Evolutionary conservation across 2,113 vertebrate genomes (phyloP).

Genomic region (Burhinus oedicnemus): DNA sequence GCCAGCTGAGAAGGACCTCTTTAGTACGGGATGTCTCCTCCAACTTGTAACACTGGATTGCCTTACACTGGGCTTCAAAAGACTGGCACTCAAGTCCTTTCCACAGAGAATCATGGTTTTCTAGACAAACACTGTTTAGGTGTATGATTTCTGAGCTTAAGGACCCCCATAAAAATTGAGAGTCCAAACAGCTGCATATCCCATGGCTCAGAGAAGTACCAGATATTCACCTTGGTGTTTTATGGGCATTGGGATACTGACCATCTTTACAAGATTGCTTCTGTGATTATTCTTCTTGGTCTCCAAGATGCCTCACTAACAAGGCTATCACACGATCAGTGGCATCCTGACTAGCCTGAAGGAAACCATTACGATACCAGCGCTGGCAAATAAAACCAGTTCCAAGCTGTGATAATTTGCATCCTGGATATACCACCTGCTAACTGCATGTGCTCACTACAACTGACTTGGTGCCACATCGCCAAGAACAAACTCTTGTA

Average conservation of each 20-base stretch:
- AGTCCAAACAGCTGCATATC: not conserved
- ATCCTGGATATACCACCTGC: not conserved
- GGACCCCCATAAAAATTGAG: not conserved
- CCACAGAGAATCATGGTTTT: not conserved
- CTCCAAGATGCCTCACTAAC: not conserved
- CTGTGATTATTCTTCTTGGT: not conserved
- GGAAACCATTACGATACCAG: not conserved
- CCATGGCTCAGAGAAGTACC: not conserved
- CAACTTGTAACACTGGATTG: rapidly evolving
- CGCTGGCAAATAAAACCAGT: not conserved
- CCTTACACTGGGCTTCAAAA: not conserved
- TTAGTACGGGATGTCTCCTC: not conserved
- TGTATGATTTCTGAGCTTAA: not conserved
- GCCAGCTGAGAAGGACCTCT: not conserved
- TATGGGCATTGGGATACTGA: not conserved
- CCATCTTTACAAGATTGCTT: not conserved
- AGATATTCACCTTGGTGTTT: not conserved
- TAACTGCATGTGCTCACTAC: rapidly evolving
- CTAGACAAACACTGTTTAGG: no score
- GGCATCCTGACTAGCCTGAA: not conserved
- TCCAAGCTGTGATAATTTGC: not conserved
- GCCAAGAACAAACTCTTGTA: rapidly evolving
- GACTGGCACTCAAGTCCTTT: not conserved
- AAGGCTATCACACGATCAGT: not conserved
- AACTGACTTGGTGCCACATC: rapidly evolving